phyloP scores from a whole-genome alignment of 2,113 vertebrate species.

The Elgaria multicarinata region DNA sequence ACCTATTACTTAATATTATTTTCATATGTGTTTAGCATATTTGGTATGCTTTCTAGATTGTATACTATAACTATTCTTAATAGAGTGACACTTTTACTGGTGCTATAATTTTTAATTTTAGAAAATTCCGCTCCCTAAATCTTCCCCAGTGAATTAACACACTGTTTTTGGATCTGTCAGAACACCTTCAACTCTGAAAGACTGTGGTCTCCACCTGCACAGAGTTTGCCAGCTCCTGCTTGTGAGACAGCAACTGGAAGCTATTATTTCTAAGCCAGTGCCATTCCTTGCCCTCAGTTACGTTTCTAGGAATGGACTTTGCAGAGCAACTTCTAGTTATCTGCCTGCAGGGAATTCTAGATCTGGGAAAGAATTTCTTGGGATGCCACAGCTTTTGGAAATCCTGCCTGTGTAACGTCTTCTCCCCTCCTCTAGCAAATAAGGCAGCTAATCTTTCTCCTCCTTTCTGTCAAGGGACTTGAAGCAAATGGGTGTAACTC shows the following conservation, averaged over 20 bases:
- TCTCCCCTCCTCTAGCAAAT: background rate
- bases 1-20: background rate
- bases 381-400: background rate
- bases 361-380: too few relatives aligned
- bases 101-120: background rate
- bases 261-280: background rate
- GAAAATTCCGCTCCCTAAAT: background rate
- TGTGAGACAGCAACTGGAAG: background rate
- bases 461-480: conserved; percentile 74
- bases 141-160: background rate
- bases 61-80: background rate
- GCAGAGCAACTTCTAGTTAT: background rate
- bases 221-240: background rate
- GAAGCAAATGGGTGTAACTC: conserved; percentile 81
- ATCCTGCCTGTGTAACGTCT: background rate
- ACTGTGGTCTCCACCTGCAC: background rate
- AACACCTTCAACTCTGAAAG: background rate
- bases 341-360: background rate
- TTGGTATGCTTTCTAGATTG: background rate
- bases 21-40: background rate
- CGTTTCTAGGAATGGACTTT: background rate
- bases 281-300: background rate
- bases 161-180: background rate
- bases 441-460: background rate
- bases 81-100: background rate